Evolutionary conservation across 1,140 invertebrate species (phyloP).

Genomic region (Microplitis mediator): DNA sequence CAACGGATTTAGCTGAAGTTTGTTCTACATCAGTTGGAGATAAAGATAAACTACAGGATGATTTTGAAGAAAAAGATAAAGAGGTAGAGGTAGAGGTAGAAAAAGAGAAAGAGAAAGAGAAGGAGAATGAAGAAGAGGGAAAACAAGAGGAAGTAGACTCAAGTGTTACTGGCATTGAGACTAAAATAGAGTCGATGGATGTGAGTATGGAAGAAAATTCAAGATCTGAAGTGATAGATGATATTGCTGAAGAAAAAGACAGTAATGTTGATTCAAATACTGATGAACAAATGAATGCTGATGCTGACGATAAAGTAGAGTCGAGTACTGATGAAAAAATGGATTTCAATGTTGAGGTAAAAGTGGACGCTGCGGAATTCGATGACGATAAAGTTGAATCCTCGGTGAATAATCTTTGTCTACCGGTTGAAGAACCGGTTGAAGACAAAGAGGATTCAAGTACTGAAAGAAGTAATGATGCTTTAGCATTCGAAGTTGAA

Average conservation of each 20-base stretch:
- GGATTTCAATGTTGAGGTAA: constrained; percentile 32
- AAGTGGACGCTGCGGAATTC: neutral
- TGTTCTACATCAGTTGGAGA: neutral
- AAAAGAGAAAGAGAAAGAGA: neutral
- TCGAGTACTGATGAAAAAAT: constrained; percentile 53
- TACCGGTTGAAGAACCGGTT: neutral
- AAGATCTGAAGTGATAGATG: constrained; percentile 3
- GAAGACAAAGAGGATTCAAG: neutral
- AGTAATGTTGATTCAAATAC: constrained; percentile 40
- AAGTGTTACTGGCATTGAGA: neutral
- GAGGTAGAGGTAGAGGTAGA: neutral
- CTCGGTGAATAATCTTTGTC: neutral
- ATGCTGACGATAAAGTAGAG: constrained; percentile 41
- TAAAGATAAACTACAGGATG: neutral
- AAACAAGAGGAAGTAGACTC: neutral
- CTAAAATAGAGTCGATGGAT: neutral
- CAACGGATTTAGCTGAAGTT: no score
- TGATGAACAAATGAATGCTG: constrained; percentile 42
- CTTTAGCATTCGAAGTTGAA: no score
- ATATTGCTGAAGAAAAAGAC: neutral
- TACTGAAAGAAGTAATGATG: no score
- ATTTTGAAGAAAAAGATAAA: neutral
- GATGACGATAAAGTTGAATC: neutral
- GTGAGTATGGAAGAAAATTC: neutral
- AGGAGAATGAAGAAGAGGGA: neutral